Base-by-base conservation (phyloP, 2,888 invertebrate species). In the Aphodius granarius region DNA sequence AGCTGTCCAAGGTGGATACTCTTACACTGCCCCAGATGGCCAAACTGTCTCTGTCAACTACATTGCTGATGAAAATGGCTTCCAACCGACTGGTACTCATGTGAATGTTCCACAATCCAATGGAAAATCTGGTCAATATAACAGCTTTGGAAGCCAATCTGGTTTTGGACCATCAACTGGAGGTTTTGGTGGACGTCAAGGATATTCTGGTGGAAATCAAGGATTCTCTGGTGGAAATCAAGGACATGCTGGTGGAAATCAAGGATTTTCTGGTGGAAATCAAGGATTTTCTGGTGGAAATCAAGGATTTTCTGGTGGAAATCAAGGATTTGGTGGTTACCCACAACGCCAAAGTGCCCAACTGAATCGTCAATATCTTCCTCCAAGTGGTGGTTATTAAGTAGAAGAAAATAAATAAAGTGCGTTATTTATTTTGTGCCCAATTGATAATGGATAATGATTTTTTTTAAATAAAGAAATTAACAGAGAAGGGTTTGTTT, bases 41-140 rank as follows among this genome's bases (percentile, higher is more conserved):
- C 86, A 87, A 74, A 86, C 87, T 68, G 88, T 89, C 80, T 86
- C 86, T n/a, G 85, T 88, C n/a, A 83, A 85, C 20, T 90, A 89
- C 80, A 86, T 87, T 66, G 89, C 89, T 6, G 88, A 89, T 76
- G 87, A 88, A 78, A 88, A 88, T 72, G 89, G 89, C 1, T 89
- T 86, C 80, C 88, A 86, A 63, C 78, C 79, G 16, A 75, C 62
- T 65, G 79, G 78, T 16, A 66, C 64, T 16, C 77, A 78, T 72
- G 74, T 78, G 18, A 71, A 76, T 17, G 20, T 73, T 13, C 71
- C 68, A 18, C 16, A 64, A 21, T 71, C 70, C 63, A 23, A 43
- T 62, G 64, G 23, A 6, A 43, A 43, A 13, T 9, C 9, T 43
- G 43, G 43, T 43, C 43, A 43, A 13, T 43, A 2, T 2, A 43